Evolutionary conservation across 2,797 vertebrate genomes (phyloP).

Genomic region (Manis pentadactyla): DNA sequence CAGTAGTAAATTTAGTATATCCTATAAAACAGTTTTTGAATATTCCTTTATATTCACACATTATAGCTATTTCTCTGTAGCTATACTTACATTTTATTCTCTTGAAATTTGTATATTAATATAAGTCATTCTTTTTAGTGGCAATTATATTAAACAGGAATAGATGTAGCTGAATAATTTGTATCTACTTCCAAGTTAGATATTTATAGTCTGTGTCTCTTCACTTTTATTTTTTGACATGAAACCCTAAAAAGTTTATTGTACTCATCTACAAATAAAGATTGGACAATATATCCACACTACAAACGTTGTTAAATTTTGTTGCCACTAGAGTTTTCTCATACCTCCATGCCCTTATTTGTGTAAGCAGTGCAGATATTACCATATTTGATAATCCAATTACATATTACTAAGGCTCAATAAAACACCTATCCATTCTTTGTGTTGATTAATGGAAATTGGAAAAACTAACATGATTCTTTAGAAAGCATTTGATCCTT

Average conservation of each 20-base stretch:
- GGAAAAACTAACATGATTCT: neutral
- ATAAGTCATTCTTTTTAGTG: neutral
- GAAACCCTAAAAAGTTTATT: neutral
- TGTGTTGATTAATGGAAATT: neutral
- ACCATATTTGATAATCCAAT: neutral
- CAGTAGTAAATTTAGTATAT: neutral
- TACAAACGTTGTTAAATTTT: neutral
- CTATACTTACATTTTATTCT: neutral
- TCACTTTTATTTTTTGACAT: neutral
- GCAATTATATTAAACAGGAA: neutral
- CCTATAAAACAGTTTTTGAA: neutral
- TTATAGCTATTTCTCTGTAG: neutral
- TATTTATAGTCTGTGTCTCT: neutral
- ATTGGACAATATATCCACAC: neutral
- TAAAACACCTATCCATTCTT: neutral
- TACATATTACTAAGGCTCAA: neutral
- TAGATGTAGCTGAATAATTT: neutral
- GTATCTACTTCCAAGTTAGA: neutral
- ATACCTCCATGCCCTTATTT: neutral
- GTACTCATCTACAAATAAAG: neutral
- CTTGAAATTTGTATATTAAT: neutral
- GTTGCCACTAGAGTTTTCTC: neutral
- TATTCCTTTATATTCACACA: neutral
- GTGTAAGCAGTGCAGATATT: neutral
- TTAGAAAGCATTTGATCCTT: neutral